Evolutionary conservation across 2,797 vertebrate species (phyloP).

Genomic region (Avahi laniger): DNA sequence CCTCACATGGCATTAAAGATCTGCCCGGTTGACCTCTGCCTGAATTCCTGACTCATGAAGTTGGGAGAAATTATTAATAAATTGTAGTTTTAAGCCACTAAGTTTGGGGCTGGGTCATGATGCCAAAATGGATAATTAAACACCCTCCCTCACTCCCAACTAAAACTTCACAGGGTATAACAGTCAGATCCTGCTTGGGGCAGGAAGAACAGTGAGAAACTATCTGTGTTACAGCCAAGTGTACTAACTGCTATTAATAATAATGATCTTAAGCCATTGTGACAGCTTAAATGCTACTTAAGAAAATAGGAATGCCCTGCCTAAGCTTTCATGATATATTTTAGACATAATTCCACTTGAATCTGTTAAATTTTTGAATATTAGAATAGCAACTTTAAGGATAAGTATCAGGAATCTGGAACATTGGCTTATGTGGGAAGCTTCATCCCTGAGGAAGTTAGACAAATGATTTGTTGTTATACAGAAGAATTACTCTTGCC

Average conservation of each 20-base stretch:
- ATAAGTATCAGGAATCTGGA: constrained; percentile 11
- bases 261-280: background rate
- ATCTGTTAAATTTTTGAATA: constrained; percentile 35
- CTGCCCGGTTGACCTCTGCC: background rate
- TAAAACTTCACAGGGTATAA: background rate
- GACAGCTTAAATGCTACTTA: constrained; percentile 1
- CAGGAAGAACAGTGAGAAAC: background rate
- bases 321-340: constrained; percentile 4
- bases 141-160: background rate
- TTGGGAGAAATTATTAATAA: background rate
- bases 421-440: background rate
- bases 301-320: background rate
- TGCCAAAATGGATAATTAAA: background rate
- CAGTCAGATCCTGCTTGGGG: background rate
- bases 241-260: background rate
- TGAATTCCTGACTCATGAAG: background rate
- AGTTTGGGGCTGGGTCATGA: background rate
- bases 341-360: constrained; percentile 36
- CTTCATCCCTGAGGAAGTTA: constrained; percentile 9
- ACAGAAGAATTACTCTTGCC: constrained; percentile 2
- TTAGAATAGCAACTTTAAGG: constrained; percentile 5
- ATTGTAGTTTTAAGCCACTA: background rate
- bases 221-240: background rate
- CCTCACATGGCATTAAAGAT: background rate
- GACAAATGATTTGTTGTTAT: constrained; percentile 25